These are phyloP conservation scores for Cryptoprocta ferox DNA, from an alignment of 2,797 vertebrate species.

Conservation along the genomic window DNA sequence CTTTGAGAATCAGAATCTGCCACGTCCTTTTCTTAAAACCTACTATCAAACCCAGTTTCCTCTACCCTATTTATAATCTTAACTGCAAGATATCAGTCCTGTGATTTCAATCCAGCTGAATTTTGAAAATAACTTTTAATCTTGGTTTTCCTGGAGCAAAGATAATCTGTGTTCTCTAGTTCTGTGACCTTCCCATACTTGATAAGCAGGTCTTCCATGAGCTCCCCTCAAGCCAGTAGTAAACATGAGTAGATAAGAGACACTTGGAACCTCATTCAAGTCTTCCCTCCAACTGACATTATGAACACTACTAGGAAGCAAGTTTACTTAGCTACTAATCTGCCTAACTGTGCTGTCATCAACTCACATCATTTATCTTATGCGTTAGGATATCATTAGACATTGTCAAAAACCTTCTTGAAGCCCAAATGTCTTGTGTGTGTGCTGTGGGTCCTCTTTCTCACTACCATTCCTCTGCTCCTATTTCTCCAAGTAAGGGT, in stretches of 20 bases:
- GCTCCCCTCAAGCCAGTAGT: not conserved
- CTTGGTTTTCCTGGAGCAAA: not conserved
- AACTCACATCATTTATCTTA: not conserved
- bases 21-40: not conserved
- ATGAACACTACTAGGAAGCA: not conserved
- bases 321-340: not conserved
- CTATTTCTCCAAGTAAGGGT: not conserved
- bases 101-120: not conserved
- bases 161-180: not conserved
- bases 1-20: not conserved
- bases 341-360: not conserved
- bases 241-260: not conserved
- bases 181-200: not conserved
- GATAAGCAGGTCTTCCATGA: not conserved
- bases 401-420: not conserved
- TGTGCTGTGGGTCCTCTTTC: rapidly evolving
- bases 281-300: not conserved
- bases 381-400: not conserved
- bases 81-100: not conserved
- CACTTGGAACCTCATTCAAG: not conserved
- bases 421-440: rapidly evolving
- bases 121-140: not conserved
- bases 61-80: not conserved
- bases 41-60: not conserved
- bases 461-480: not conserved